Base-by-base conservation (phyloP, 2,888 invertebrate genomes). In the Gordius sp. region DNA sequence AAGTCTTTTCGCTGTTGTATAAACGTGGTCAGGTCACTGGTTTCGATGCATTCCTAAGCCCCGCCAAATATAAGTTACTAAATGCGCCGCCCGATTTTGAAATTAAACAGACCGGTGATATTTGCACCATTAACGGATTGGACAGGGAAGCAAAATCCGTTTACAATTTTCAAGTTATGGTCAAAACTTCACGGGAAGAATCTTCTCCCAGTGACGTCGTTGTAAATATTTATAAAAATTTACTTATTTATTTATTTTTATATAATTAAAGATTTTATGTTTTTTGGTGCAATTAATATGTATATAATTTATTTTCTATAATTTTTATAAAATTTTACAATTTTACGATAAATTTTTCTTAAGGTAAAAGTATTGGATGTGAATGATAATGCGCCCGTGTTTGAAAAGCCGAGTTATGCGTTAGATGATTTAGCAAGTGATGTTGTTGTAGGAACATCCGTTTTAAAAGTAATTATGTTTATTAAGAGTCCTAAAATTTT, bases 111-210 rank as follows among this genome's bases (percentile, higher is more conserved):
- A 20, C 8, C 4, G 47, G 47, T n/a, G 47, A 47, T 20, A 47
- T 47, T n/a, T 47, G 47, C 47, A 47, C 47, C 4, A 47, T 4
- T 23, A 47, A 47, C n/a, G 20, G 8, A 20, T 23, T 47, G 4
- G 47, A 47, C 20, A 4, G 4, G 4, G 47, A 8, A 8, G 20
- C 20, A 13, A 47, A 47, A 47, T n/a, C 20, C 4, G 20, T 47
- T 8, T 47, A 47, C 47, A 47, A 47, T 47, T 47, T 47, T 47
- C 47, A 47, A 47, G 47, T 47, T 4, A 20, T 4, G 4, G 13
- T 47, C 8, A 23, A 8, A 4, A 20, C 20, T 20, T 18, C 8
- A 20, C 20, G 16, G 20, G 47, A n/a, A 20, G 4, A 4, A 4
- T 47, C 47, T 4, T 4, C 8, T 18, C 16, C 23, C 20, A 47